Evolutionary conservation across 2,113 vertebrate genomes (phyloP), one percentile per base, ranked within the genome.

Genomic region (Trinectes maculatus): DNA sequence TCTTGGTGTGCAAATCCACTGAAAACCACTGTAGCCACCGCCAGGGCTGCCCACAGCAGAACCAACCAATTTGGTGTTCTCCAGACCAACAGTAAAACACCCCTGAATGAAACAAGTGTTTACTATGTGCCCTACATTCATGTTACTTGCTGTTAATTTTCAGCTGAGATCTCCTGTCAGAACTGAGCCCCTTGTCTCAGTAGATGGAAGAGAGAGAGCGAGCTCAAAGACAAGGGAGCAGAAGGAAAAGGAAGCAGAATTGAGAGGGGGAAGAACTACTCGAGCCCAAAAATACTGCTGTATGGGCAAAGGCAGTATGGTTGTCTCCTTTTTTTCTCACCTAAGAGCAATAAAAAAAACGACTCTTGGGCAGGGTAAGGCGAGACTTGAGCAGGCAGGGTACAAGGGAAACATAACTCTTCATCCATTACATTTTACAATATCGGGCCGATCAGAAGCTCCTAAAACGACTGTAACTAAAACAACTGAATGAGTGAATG

Each of bases 71-170:
- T 29, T 25, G 29, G 67, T 31, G 56, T 64, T 71, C 71, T 75
- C 58, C 36, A 51, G 40, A 76, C 57, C 34, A 72, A 77, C 59
- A 79, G 68, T 71, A 65, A 85, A 51, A 74, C 26, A 69, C 70
- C 71, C 75, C 72, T 58, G 74, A 68, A 84, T 77, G 74, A 82
- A 89, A 80, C 68, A 53, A 79, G 75, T 78, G 79, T 74, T 77
- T 77, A 74, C 79, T 69, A 69, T 86, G 80, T 80, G 70, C 75
- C 86, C 81, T 91, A 92, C 90, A 93, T 93, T 92, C 91, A 90
- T 79, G 11, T 61, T 75, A 84, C 69, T 83, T 84, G 82, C 80
- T 28, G 57, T 75, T 83, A n/a, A 42, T 74, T 73, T 83, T 85
- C 76, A 88, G 78, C 75, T 49, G 74, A 53, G 56, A 73, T 81